These are phyloP conservation scores for Sebastes oblongus DNA, from an alignment of 2,797 vertebrate species.

Conservation along the genomic window DNA sequence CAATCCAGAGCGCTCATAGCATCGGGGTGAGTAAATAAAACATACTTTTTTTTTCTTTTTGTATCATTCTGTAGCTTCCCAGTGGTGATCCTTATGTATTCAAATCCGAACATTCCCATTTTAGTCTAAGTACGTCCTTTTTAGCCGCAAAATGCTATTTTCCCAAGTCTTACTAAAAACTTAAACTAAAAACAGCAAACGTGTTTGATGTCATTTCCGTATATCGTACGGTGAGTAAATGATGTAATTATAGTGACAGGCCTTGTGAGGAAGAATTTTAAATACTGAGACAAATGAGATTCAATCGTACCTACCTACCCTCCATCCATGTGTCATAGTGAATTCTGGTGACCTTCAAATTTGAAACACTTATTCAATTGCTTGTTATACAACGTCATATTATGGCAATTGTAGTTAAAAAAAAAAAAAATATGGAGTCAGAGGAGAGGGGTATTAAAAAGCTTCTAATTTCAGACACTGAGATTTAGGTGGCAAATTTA, in stretches of 20 bases:
- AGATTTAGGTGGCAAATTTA: no score
- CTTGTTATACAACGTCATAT: neutral
- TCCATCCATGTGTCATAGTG: neutral
- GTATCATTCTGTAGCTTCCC: no score
- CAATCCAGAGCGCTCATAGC: constrained; percentile 94
- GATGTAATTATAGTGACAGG: no score
- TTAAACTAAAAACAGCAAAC: neutral
- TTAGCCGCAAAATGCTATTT: neutral
- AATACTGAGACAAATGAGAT: neutral
- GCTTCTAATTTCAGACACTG: neutral
- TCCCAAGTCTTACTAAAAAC: neutral
- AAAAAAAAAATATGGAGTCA: neutral
- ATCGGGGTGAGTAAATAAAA: constrained; percentile 86
- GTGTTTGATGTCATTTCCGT: neutral
- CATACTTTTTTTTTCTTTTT: neutral
- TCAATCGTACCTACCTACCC: neutral
- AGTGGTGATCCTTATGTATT: no score
- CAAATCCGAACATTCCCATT: neutral
- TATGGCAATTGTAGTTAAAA: neutral
- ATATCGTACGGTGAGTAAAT: neutral
- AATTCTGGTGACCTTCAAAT: neutral
- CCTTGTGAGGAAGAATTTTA: neutral
- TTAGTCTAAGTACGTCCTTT: neutral
- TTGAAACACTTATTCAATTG: neutral
- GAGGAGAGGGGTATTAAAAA: neutral